Conservation (phyloP, 2,113 vertebrate species). For the Caranx ignobilis region DNA sequence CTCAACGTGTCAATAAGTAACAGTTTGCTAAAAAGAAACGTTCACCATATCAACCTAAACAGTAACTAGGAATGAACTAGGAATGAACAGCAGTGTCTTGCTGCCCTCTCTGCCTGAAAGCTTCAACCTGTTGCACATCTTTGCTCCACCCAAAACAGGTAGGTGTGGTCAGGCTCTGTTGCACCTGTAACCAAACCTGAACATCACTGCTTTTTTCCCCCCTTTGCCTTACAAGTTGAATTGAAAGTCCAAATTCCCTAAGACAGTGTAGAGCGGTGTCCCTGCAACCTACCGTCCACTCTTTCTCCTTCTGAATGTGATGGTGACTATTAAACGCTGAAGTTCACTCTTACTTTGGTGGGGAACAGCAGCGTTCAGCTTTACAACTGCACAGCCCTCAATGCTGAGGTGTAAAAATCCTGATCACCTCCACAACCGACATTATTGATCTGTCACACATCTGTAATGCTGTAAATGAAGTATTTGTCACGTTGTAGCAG, state of each 20-base stretch:
- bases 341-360: no score
- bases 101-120: background rate
- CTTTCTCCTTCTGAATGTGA: no score
- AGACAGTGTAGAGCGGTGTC: no score
- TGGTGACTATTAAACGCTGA: no score
- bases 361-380: background rate
- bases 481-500: background rate
- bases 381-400: background rate
- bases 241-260: no score
- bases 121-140: background rate
- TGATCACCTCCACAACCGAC: background rate
- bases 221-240: no score
- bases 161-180: background rate
- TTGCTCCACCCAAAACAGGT: background rate
- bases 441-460: background rate
- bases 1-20: background rate
- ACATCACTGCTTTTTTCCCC: background rate
- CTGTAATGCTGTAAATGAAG: no score
- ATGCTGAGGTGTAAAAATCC: background rate
- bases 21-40: background rate
- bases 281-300: no score
- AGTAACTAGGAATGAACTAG: background rate
- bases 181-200: background rate
- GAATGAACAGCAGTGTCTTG: background rate
- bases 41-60: background rate